These are phyloP conservation scores for Tarsius wallacei DNA, from an alignment of 2,797 vertebrate species.

Conservation along the genomic window DNA sequence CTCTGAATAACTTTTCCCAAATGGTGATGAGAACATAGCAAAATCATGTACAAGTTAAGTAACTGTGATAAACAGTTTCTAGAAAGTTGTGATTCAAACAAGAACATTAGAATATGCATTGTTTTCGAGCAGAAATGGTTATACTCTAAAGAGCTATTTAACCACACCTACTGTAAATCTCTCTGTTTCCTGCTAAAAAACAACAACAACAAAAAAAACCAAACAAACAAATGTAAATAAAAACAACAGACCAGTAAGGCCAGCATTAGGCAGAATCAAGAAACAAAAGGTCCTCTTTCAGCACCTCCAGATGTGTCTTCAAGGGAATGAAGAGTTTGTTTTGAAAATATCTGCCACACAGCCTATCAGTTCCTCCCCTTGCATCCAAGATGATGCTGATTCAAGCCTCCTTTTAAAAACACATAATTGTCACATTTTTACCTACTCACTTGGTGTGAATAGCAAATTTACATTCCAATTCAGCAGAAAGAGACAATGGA, in stretches of 20 bases:
- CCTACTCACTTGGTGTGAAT: neutral
- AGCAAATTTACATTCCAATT: conserved; percentile 9
- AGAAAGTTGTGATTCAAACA: conserved; percentile 69
- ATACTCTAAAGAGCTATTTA: conserved; percentile 49
- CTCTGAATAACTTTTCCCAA: conserved; percentile 83
- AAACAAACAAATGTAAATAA: neutral
- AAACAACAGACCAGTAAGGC: neutral
- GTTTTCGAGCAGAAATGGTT: conserved; percentile 61
- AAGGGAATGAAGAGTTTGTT: neutral
- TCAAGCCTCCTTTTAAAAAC: neutral
- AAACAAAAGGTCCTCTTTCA: neutral
- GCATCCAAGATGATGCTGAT: neutral
- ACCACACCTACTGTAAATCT: neutral
- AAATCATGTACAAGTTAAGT: conserved; percentile 78
- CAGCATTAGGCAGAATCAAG: neutral
- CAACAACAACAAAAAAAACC: neutral
- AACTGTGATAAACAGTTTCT: conserved; percentile 77
- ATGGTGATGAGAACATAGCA: conserved; percentile 74
- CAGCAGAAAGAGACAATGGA: neutral
- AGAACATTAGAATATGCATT: conserved; percentile 68
- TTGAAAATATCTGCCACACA: neutral
- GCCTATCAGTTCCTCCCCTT: neutral
- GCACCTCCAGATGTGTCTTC: neutral
- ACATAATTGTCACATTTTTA: neutral
- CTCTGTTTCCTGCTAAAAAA: conserved; percentile 24